Base-by-base conservation (phyloP, 2,888 invertebrate genomes). In the Autographa gamma region DNA sequence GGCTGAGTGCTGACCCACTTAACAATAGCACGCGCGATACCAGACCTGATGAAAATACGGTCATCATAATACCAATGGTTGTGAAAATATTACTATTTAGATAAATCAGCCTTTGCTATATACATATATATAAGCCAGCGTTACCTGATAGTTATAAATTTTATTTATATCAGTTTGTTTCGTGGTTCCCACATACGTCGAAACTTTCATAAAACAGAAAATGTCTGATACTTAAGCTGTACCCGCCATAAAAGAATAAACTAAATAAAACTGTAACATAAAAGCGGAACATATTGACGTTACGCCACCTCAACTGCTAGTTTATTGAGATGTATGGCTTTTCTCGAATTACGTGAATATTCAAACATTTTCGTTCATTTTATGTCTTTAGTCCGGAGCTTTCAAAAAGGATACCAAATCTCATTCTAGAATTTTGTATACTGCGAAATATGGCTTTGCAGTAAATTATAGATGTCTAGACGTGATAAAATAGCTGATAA, bases 1-100 rank as follows among this genome's bases (percentile, higher is more conserved):
- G 97, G 86, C 97, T 97, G 63, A 98, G 93, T 25, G 98, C 97
- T 1, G 98, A 97, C 2, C 98, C 98, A 84, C 98, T 98, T 82
- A 98, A 96, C 81, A 98, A 94, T 66, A 98, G 96, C 74, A 97
- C 97, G 62, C 98, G 96, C 60, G 97, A 97, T 88, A 98, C 97
- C 69, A 98, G 94, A 78, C 97, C 98, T 98, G 11, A 0, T 14
- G 0, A 9, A 65, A 3, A 63, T 6, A 38, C 5, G 9, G 0
- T 0, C 18, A 4, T 1, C n/a, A n/a, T 52, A 18, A 18, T 7
- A n/a, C n/a, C 18, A 6, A 18, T 48, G 3, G 31, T 2, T 31
- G 25, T 14, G 1, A 13, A 14, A 9, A 14, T n/a, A 43, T 16
- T 48, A n/a, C 1, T 25, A 25, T 25, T 1, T 3, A 25, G 25